phyloP scores from a whole-genome alignment of 1,140 invertebrate species.

The Arctopsyche grandis region DNA sequence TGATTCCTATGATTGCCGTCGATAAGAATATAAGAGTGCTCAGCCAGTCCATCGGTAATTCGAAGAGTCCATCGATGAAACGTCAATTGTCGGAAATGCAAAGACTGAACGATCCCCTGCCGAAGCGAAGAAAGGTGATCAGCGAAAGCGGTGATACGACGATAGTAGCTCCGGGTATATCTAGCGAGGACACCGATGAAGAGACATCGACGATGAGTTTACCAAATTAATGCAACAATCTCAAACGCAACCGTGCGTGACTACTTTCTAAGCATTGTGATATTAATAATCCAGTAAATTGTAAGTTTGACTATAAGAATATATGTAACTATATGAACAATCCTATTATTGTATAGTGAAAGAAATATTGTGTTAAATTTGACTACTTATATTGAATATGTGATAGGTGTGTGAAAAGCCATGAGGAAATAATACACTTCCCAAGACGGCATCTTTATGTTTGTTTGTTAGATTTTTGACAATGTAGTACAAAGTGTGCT shows the following conservation, averaged over 20 bases:
- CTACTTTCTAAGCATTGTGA: too few species aligned
- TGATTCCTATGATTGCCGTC: constrained; percentile 37
- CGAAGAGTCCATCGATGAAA: constrained; percentile 31
- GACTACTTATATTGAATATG: too few species aligned
- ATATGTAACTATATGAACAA: too few species aligned
- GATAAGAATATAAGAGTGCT: background rate
- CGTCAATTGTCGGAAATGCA: constrained; percentile 44
- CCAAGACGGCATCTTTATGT: too few species aligned
- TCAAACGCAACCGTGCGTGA: too few species aligned
- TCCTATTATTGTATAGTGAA: too few species aligned
- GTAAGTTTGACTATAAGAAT: background rate
- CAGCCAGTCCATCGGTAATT: background rate
- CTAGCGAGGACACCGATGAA: constrained; percentile 39
- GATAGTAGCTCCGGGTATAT: background rate
- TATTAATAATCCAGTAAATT: background rate
- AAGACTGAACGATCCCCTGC: constrained; percentile 24
- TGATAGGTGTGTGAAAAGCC: too few species aligned
- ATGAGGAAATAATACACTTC: too few species aligned
- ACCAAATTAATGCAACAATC: background rate
- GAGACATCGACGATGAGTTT: background rate
- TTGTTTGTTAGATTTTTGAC: too few species aligned
- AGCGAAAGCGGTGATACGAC: constrained; percentile 11
- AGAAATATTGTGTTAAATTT: too few species aligned
- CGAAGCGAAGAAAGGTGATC: constrained; percentile 44
- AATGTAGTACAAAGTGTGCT: too few species aligned